Base-by-base conservation (phyloP, 2,113 vertebrate species). In the Cyprinodon variegatus region DNA sequence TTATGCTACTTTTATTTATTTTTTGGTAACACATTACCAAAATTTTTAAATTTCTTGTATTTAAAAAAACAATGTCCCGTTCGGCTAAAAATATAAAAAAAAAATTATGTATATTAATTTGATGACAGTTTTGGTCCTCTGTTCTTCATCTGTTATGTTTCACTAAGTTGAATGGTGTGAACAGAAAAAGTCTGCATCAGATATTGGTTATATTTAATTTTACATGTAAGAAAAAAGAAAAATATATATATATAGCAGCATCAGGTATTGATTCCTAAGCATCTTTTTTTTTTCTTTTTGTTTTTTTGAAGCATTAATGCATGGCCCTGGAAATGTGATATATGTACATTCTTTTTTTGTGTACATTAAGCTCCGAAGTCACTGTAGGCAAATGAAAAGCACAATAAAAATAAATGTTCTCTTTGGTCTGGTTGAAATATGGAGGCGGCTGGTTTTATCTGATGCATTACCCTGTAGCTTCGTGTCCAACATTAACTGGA, bases 341-440 rank as follows among this genome's bases (percentile, higher is more conserved):
- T 9, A 57, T 57, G 17, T 57, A n/a, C 5, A 50, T 11, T 29
- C 29, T 29, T 45, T 45, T 45, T 45, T 10, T 7, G 43, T 45
- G 7, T 4, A 68, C 15, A n/a, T 22, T 38, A 9, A 53, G 29
- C 41, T 77, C 61, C 64, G 15, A 72, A 77, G 67, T 68, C 60
- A 81, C 17, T 76, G 57, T 70, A 64, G 68, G 65, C 66, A 65
- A 68, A 46, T 60, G 74, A 87, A 87, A 90, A 91, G 90, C 90
- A 91, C 86, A 91, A 90, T 2, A 41, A 68, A 74, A 75, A 57
- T 43, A 14, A 22, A 43, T 38, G 73, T 64, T 84, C 72, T 85
- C 61, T 77, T 69, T 65, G n/a, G 77, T 15, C 66, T 40, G 39
- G 77, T 48, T 59, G 64, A 48, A 66, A 15, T 15, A 20, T 48